A percentile compares a stretch with the other conserved stretches of the same genome.
These are phyloP conservation scores for Macrobrachium nipponense DNA, from an alignment of 1,140 invertebrate genomes.

Conservation along the genomic window DNA sequence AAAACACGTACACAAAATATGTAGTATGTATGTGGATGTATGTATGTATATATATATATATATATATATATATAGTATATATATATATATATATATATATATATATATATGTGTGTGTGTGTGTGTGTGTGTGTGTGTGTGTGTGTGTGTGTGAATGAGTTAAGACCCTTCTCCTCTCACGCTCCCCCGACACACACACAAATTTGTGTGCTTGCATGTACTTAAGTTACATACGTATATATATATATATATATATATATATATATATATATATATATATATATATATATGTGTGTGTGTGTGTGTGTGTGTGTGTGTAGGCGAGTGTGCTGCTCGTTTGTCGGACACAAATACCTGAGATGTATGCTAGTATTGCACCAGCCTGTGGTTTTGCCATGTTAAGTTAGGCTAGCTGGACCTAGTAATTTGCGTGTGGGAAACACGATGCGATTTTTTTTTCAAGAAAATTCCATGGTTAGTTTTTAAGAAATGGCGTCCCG, in stretches of 20 bases:
- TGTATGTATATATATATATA: slow-evolving; percentile 35
- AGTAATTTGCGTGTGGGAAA: too few relatives aligned
- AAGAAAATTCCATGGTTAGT: too few relatives aligned
- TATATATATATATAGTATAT: slow-evolving; percentile 20
- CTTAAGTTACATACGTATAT: slow-evolving; percentile 8
- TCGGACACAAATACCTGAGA: neutral
- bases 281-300: neutral
- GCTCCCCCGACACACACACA: too few relatives aligned
- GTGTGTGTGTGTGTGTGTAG: neutral
- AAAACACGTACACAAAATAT: neutral
- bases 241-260: slow-evolving; percentile 10
- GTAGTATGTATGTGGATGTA: slow-evolving; percentile 19
- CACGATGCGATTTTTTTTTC: too few relatives aligned
- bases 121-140: neutral
- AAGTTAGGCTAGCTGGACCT: too few relatives aligned
- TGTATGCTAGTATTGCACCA: too few relatives aligned
- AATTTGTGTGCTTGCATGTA: too few relatives aligned
- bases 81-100: slow-evolving; percentile 4
- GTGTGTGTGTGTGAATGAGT: too few relatives aligned
- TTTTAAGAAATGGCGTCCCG: too few relatives aligned
- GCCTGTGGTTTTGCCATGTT: too few relatives aligned
- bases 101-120: neutral
- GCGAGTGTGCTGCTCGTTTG: neutral
- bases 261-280: slow-evolving; percentile 33
- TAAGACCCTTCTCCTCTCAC: too few relatives aligned